Evolutionary conservation across 2,113 vertebrate species (phyloP), one percentile per base, ranked within the genome.

Genomic region (Oenanthe melanoleuca): DNA sequence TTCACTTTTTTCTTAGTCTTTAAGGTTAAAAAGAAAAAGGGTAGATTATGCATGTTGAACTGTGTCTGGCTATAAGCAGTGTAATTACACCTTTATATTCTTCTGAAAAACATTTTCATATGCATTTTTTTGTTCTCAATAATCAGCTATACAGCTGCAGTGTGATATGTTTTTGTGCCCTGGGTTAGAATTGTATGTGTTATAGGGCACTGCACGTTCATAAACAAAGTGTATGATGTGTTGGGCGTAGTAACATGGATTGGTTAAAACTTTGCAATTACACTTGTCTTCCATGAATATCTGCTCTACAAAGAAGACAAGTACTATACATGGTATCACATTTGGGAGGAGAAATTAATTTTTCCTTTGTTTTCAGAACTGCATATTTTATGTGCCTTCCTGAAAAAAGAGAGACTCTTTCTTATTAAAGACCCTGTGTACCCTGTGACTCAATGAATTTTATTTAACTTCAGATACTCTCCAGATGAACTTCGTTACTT

Each of bases 401-500:
- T 67, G 44, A 23, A 63, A 61, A 59, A 73, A 60, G 24, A 7
- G 8, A 44, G 24, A 18, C 4, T 74, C 21, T 57, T 75, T 63
- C 37, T 72, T 20, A 26, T 3, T 49, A 9, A 79, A 50, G 23
- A 86, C 8, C 5, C 18, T 59, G 4, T 78, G n/a, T 70, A 16
- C 26, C 53, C 6, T 44, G 22, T 87, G 29, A 45, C 19, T 45
- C 83, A 69, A 33, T 19, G 5, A 63, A 82, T 28, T 63, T 53
- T 8, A 11, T 52, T 93, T 63, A 38, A 57, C 31, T 52, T 47
- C 45, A 99, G 99, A 93, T 99, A 99, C 92, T 99, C 99, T 38
- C 99, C 99, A 40, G 99, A 99, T 86, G 99, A 99, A 67, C 98
- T 99, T 81, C 99, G 99, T 33, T 99, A 99, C 95, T 88, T 99